Percentiles rank a stretch among this genome's conserved stretches.
phyloP scores from a whole-genome alignment of 2,797 vertebrate species.

The Notamacropus eugenii region DNA sequence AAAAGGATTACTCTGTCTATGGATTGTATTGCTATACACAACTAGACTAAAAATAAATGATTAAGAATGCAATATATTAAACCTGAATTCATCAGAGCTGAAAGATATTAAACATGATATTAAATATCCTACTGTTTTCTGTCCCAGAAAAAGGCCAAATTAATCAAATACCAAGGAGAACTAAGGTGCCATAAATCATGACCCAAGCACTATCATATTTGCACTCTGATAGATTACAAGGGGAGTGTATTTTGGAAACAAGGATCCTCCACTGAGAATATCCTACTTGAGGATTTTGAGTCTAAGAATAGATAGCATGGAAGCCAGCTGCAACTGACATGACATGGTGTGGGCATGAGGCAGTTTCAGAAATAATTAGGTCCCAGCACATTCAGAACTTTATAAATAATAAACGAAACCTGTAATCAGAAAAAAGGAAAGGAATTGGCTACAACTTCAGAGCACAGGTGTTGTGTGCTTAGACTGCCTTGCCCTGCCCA shows the following conservation, averaged over 20 bases:
- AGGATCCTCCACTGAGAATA: constrained; percentile 44
- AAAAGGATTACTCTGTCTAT: constrained; percentile 1
- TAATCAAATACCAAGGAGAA: constrained; percentile 58
- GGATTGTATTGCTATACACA: not conserved
- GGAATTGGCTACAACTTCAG: constrained; percentile 39
- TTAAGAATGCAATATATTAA: constrained; percentile 7
- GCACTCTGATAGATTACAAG: constrained; percentile 63
- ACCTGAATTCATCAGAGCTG: not conserved
- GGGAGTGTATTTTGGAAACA: constrained; percentile 17
- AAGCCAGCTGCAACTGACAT: constrained; percentile 66
- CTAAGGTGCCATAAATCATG: constrained; percentile 60
- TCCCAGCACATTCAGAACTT: constrained; percentile 69
- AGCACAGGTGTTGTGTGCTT: constrained; percentile 71
- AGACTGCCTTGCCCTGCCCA: constrained; percentile 34
- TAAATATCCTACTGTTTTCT: constrained; percentile 62
- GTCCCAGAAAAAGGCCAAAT: constrained; percentile 57
- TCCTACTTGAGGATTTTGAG: constrained; percentile 51
- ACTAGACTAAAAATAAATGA: constrained; percentile 45
- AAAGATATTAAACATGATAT: constrained; percentile 31
- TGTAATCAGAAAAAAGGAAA: constrained; percentile 59
- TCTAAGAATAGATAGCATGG: constrained; percentile 63
- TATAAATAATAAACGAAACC: constrained; percentile 74
- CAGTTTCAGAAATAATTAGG: constrained; percentile 75
- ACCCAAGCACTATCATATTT: constrained; percentile 51
- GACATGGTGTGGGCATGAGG: constrained; percentile 25